These are phyloP conservation scores for Lobophora halterata DNA, from an alignment of 2,888 invertebrate species.

Conservation along the genomic window DNA sequence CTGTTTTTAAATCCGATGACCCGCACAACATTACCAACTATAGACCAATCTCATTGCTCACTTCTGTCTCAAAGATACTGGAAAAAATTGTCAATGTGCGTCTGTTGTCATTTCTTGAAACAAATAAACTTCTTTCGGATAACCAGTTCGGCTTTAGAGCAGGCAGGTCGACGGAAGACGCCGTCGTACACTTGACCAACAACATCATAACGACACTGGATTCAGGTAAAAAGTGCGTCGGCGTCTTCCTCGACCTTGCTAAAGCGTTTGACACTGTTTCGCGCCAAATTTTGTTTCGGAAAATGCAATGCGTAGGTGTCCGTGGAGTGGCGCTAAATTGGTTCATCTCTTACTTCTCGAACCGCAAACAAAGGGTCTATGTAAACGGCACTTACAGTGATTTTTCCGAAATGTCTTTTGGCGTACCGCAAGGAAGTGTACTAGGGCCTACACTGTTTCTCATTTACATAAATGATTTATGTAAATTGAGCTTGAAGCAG, in stretches of 20 bases:
- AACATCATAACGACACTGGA: slow-evolving; percentile 1
- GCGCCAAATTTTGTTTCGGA: slow-evolving; percentile 12
- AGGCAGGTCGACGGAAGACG: slow-evolving; percentile 10
- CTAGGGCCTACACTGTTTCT: slow-evolving; percentile 10
- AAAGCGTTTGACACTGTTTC: slow-evolving; percentile 23
- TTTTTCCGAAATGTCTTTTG: slow-evolving; percentile 4
- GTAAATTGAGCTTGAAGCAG: slow-evolving; percentile 7
- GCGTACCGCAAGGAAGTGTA: slow-evolving; percentile 9
- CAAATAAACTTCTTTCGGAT: slow-evolving; percentile 6
- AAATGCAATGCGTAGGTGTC: slow-evolving; percentile 15
- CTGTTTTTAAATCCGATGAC: slow-evolving; percentile 5
- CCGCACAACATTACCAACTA: slow-evolving; percentile 1
- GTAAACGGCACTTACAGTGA: slow-evolving; percentile 2
- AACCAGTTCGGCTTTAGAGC: slow-evolving; percentile 6
- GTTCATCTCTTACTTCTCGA: slow-evolving; percentile 14
- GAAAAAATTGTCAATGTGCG: slow-evolving; percentile 6
- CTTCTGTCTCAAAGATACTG: not conserved
- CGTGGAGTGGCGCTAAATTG: slow-evolving; percentile 12
- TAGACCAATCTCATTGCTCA: slow-evolving; percentile 5
- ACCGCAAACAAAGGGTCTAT: slow-evolving; percentile 16
- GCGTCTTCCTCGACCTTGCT: slow-evolving; percentile 19
- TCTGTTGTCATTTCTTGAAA: slow-evolving; percentile 6
- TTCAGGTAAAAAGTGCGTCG: slow-evolving; percentile 11
- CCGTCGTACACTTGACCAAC: slow-evolving; percentile 2
- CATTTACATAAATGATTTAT: slow-evolving; percentile 15